Base-by-base conservation (phyloP, 1,140 invertebrate genomes). In the Drosophila melanogaster region DNA sequence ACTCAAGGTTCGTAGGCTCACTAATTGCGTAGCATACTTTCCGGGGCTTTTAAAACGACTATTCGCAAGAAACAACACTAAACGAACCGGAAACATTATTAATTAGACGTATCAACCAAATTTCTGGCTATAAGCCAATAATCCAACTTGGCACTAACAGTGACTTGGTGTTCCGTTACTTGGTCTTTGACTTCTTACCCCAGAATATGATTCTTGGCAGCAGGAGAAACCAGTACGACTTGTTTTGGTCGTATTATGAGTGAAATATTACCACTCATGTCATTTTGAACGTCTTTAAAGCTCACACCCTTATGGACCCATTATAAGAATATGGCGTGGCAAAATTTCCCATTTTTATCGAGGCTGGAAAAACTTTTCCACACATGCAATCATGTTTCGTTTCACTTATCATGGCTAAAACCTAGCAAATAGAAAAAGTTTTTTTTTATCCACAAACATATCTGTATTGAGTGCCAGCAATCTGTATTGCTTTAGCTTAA, bases 351-450 rank as follows among this genome's bases (percentile, higher is more conserved):
- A 26, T 51, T 66, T 51, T 35, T 15, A 30, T 11, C 8, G 7
- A 10, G 5, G 3, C 38, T 15, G 15, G 2, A 33, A 62, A 78
- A 79, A 70, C 26, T 78, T 84, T 53, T 8, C 2, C 49, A 56
- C 56, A 47, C 59, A 46, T 50, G 49, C 57, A 65, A 66, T 80
- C 77, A 79, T 35, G 58, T 37, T 62, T 37, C 41, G 35, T 46
- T 69, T 70, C 50, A 50, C 37, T 62, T 50, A 64, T 43, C 54
- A 50, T 12, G 35, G 4, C 55, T 51, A 30, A 74, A 30, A 35
- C 61, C 61, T 12, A 24, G 70, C 44, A 79, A 73, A 78, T 67
- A 53, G 47, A 47, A 74, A 83, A 83, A 81, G 26, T 83, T 83
- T 64, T 83, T 83, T 64, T 14, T 6, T 15, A 38, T 46, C 14